Evolutionary conservation across 2,888 invertebrate genomes (phyloP).

Genomic region (Rotaria sp.): DNA sequence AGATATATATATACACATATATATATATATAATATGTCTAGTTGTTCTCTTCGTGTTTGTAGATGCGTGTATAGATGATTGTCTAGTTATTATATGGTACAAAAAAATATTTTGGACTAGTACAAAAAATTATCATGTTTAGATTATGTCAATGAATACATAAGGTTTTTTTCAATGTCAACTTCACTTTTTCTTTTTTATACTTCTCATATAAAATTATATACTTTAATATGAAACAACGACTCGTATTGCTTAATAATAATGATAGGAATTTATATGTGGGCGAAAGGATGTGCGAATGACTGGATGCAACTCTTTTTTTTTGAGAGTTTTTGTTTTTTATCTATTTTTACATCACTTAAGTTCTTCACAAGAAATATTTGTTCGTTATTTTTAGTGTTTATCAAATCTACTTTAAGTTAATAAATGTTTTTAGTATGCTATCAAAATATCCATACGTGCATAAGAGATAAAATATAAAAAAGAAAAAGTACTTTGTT

Average conservation of each 20-base stretch:
- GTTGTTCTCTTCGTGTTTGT: background rate
- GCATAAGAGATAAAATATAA: no score
- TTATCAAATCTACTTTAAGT: no score
- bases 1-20: background rate
- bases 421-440: no score
- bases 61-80: background rate
- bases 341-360: no score
- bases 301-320: background rate
- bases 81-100: background rate
- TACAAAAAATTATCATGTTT: background rate
- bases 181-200: background rate
- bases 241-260: background rate
- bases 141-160: background rate
- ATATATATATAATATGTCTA: background rate
- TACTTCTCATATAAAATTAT: background rate
- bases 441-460: no score
- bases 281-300: background rate
- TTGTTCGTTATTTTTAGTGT: no score
- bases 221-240: background rate
- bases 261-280: background rate
- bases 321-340: background rate
- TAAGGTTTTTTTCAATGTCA: background rate
- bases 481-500: no score
- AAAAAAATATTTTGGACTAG: background rate
- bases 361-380: no score